Percentiles rank a stretch among this genome's conserved stretches.
These are phyloP conservation scores for Tetramorium bicarinatum DNA, from an alignment of 2,888 invertebrate genomes.

Conservation along the genomic window DNA sequence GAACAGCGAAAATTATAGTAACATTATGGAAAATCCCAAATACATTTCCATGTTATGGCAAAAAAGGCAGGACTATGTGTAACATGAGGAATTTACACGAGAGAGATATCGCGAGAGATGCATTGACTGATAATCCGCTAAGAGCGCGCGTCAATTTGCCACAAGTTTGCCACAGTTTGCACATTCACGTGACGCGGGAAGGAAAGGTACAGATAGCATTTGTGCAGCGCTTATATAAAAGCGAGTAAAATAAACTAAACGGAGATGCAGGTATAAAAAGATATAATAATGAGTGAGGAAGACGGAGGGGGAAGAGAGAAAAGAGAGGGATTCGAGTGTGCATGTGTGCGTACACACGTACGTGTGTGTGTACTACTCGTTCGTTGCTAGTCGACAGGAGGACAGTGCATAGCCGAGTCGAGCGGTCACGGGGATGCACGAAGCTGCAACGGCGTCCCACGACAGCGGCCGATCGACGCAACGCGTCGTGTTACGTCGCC, in stretches of 20 bases:
- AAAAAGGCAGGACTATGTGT: not conserved
- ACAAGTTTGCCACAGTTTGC: conserved; percentile 28
- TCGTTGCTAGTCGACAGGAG: conserved; percentile 58
- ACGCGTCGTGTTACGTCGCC: conserved; percentile 72
- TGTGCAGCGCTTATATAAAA: conserved; percentile 38
- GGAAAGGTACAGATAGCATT: conserved; percentile 41
- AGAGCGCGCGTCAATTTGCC: conserved; percentile 31
- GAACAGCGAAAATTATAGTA: not conserved
- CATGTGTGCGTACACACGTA: too few relatives aligned
- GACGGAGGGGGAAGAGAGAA: not conserved
- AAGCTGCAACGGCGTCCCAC: conserved; percentile 61
- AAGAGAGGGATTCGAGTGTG: conserved; percentile 1
- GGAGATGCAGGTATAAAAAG: conserved; percentile 43
- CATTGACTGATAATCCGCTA: conserved; percentile 23
- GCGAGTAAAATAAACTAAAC: conserved; percentile 52
- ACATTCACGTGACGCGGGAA: conserved; percentile 37
- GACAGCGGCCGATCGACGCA: conserved; percentile 69
- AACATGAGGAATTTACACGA: not conserved
- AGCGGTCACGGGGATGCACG: conserved; percentile 63
- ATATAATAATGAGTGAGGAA: conserved; percentile 39
- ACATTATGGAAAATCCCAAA: not conserved
- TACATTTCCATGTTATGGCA: not conserved
- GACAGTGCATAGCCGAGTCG: conserved; percentile 62
- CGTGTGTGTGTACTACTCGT: conserved; percentile 63
- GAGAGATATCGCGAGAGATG: not conserved